phyloP scores from a whole-genome alignment of 2,888 invertebrate species.

The Drosophila crucigera region DNA sequence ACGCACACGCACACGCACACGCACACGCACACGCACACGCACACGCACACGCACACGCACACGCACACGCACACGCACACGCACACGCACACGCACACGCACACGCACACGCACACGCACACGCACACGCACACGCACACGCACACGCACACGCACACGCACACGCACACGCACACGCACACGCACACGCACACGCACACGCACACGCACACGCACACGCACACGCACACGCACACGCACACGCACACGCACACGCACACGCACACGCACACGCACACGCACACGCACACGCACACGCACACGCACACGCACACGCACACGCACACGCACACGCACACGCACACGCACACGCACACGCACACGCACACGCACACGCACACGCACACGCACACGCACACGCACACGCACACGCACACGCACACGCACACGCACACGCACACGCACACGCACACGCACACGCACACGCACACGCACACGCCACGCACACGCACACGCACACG shows the following conservation, averaged over 20 bases:
- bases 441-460: neutral
- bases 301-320: neutral
- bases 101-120: slow-evolving; percentile 1
- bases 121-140: neutral
- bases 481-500: slow-evolving; percentile 2
- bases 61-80: neutral
- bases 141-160: slow-evolving; percentile 1
- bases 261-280: neutral
- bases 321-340: slow-evolving; percentile 1
- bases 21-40: neutral
- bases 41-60: slow-evolving; percentile 1
- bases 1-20: slow-evolving; percentile 1
- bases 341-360: slow-evolving; percentile 2
- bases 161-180: slow-evolving; percentile 2
- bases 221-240: slow-evolving; percentile 1
- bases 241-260: neutral
- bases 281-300: slow-evolving; percentile 1
- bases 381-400: neutral
- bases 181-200: slow-evolving; percentile 1
- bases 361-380: slow-evolving; percentile 1
- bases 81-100: neutral
- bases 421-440: neutral
- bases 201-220: neutral
- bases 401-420: slow-evolving; percentile 1
- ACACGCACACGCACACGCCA: slow-evolving; percentile 1